These are phyloP conservation scores for Latrodectus geometricus DNA, from an alignment of 1,140 invertebrate species.

Conservation along the genomic window DNA sequence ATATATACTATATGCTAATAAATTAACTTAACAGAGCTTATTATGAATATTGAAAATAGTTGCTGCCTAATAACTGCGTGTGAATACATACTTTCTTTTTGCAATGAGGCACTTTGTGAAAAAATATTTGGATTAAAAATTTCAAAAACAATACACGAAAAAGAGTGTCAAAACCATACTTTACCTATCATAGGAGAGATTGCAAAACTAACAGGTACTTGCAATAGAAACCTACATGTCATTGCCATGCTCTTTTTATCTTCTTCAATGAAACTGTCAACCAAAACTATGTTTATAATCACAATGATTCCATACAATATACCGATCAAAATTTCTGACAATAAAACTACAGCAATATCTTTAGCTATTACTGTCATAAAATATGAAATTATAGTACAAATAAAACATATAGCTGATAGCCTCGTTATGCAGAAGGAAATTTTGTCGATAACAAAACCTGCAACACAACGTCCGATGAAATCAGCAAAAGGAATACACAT, in stretches of 20 bases:
- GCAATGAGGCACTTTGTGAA: no score
- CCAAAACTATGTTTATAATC: not conserved
- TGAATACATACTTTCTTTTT: no score
- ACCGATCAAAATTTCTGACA: not conserved
- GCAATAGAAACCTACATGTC: not conserved
- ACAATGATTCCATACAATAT: not conserved
- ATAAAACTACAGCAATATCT: not conserved
- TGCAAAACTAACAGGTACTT: no score
- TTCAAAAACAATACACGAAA: no score
- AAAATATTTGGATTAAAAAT: no score
- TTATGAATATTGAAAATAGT: no score
- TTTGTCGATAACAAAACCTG: not conserved
- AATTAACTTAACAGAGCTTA: no score
- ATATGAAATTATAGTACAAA: not conserved
- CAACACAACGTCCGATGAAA: not conserved
- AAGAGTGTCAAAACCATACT: no score
- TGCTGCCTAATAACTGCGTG: no score
- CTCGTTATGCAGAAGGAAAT: not conserved
- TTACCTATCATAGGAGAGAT: no score
- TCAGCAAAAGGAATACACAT: not conserved
- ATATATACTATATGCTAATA: no score
- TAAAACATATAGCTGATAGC: not conserved
- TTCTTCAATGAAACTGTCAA: not conserved
- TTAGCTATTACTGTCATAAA: not conserved
- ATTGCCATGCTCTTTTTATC: not conserved